Evolutionary conservation across 1,140 invertebrate species (phyloP).

Genomic region (Lepidurus apus): DNA sequence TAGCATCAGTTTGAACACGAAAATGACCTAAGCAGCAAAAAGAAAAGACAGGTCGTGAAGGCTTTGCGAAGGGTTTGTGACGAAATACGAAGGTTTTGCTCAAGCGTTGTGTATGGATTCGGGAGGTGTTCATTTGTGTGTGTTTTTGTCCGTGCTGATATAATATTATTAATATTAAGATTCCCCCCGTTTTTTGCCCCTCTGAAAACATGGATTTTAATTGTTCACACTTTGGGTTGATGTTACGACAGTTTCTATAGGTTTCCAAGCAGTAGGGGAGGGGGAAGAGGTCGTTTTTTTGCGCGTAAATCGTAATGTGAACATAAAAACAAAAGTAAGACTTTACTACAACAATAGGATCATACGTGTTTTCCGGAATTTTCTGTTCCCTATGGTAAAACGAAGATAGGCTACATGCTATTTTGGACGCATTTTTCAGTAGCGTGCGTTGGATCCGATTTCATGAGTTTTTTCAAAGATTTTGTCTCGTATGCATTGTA

Average conservation of each 20-base stretch:
- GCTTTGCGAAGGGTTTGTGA: neutral
- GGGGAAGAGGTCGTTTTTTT: neutral
- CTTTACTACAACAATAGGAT: neutral
- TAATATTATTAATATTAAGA: neutral
- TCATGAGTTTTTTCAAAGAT: too few species aligned
- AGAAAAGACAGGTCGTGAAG: neutral
- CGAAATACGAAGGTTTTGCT: neutral
- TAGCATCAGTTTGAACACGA: neutral
- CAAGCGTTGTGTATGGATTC: conserved; percentile 1
- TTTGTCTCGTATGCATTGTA: too few species aligned
- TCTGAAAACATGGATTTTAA: neutral
- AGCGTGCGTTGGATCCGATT: too few species aligned
- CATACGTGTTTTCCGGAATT: neutral
- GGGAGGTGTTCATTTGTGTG: neutral
- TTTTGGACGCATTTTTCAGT: neutral
- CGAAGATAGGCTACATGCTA: neutral
- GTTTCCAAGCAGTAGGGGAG: conserved; percentile 12
- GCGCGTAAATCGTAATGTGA: neutral
- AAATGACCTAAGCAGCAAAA: neutral
- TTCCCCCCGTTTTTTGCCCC: neutral
- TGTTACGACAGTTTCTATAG: neutral
- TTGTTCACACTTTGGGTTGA: neutral
- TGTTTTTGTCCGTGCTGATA: conserved; percentile 10
- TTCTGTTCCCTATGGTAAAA: neutral
- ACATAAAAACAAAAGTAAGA: neutral